These are phyloP conservation scores for Loriculus beryllinus DNA, from an alignment of 2,797 vertebrate species.

Conservation along the genomic window DNA sequence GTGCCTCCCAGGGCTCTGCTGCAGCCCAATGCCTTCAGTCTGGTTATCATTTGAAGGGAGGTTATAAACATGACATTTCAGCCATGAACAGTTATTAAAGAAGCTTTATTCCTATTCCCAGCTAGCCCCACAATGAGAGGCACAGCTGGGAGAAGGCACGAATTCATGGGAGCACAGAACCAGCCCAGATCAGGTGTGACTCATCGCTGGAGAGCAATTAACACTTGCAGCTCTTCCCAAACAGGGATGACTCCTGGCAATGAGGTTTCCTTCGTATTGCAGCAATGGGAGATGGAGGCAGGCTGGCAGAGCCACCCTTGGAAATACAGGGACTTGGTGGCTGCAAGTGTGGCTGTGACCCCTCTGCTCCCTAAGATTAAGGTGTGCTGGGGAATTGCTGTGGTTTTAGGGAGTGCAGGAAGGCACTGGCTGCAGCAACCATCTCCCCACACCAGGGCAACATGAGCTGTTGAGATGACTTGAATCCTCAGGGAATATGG, in stretches of 20 bases:
- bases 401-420: background rate
- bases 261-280: background rate
- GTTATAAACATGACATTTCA: background rate
- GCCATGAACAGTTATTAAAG: background rate
- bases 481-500: background rate
- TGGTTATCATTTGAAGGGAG: background rate
- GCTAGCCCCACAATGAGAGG: slow-evolving; percentile 3
- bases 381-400: background rate
- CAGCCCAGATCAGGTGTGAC: slow-evolving; percentile 3
- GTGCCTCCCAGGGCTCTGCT: background rate
- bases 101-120: background rate
- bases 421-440: background rate
- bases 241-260: background rate
- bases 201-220: slow-evolving; percentile 18
- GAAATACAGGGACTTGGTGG: background rate
- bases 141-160: background rate
- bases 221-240: slow-evolving; percentile 17
- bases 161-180: background rate
- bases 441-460: accelerated
- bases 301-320: background rate
- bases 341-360: background rate
- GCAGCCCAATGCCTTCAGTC: background rate
- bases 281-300: background rate
- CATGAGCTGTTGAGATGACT: background rate
- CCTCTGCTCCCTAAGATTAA: background rate